Conservation (phyloP, 2,797 vertebrate genomes). For the Brotula barbata region DNA sequence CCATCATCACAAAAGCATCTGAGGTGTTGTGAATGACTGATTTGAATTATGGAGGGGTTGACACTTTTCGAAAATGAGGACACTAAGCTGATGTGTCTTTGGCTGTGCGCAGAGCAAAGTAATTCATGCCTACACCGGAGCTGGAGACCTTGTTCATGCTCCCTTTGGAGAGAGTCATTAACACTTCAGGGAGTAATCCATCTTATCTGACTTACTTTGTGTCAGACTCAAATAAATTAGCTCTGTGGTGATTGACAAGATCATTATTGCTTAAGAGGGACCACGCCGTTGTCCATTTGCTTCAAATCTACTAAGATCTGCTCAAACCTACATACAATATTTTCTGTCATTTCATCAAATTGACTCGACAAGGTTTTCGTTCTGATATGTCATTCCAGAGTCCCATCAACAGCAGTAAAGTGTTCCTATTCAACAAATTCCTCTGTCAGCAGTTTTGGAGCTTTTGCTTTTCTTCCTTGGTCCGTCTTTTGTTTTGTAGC, state of each 20-base stretch:
- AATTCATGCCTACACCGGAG: neutral
- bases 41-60: neutral
- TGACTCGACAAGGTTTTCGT: too few species aligned
- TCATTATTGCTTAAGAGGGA: too few species aligned
- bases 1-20: neutral
- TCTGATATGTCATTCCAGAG: too few species aligned
- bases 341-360: too few species aligned
- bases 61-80: neutral
- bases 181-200: constrained; percentile 10
- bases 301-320: too few species aligned
- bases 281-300: too few species aligned
- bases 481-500: too few species aligned
- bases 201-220: constrained; percentile 1
- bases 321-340: too few species aligned
- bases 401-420: too few species aligned
- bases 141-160: neutral
- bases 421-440: too few species aligned
- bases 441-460: too few species aligned
- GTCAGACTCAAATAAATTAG: constrained; percentile 3
- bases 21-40: constrained; percentile 7
- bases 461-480: too few species aligned
- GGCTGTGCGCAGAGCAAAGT: constrained; percentile 3
- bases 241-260: neutral
- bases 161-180: constrained; percentile 30
- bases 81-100: neutral